Conservation (phyloP, 2,888 invertebrate genomes). For the Pilophorus perplexus region DNA sequence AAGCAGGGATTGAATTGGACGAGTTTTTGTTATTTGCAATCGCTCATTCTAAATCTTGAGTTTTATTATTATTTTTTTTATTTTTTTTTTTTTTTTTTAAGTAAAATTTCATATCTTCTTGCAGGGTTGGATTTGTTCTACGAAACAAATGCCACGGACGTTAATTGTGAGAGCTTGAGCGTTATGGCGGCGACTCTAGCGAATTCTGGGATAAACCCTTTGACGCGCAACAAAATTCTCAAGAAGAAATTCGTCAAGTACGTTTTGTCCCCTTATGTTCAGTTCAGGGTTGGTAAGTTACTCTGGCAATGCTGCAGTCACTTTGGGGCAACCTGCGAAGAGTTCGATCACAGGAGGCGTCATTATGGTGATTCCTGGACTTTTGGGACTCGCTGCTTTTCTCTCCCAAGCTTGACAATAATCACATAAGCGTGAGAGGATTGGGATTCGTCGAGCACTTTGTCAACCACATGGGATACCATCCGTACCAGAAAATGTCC, state of each 20-base stretch:
- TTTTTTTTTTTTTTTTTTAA: no score
- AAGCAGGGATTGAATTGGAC: no score
- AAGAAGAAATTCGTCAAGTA: conserved; percentile 13
- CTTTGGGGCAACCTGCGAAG: conserved; percentile 17
- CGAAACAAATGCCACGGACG: conserved; percentile 28
- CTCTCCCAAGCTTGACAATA: conserved; percentile 5
- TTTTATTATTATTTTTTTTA: no score
- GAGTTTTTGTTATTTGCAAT: no score
- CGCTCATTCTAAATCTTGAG: no score
- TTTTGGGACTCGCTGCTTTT: conserved; percentile 11
- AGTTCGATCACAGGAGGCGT: conserved; percentile 4
- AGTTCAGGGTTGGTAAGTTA: conserved; percentile 10
- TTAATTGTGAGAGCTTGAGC: conserved; percentile 33
- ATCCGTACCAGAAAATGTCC: conserved; percentile 15
- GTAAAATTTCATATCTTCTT: no score
- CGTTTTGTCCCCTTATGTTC: conserved; percentile 14
- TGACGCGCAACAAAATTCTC: conserved; percentile 17
- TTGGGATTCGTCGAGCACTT: conserved; percentile 8
- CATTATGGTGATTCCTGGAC: conserved; percentile 16
- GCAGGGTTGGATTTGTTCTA: conserved; percentile 16
- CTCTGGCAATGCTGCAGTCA: conserved; percentile 6
- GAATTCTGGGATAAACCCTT: conserved; percentile 37
- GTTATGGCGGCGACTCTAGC: conserved; percentile 41
- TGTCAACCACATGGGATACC: conserved; percentile 2
- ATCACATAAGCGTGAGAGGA: conserved; percentile 2